A percentile compares a stretch with the other conserved stretches of the same genome.
Conservation (phyloP, 1,140 invertebrate genomes). For the Penaeus vannamei region DNA sequence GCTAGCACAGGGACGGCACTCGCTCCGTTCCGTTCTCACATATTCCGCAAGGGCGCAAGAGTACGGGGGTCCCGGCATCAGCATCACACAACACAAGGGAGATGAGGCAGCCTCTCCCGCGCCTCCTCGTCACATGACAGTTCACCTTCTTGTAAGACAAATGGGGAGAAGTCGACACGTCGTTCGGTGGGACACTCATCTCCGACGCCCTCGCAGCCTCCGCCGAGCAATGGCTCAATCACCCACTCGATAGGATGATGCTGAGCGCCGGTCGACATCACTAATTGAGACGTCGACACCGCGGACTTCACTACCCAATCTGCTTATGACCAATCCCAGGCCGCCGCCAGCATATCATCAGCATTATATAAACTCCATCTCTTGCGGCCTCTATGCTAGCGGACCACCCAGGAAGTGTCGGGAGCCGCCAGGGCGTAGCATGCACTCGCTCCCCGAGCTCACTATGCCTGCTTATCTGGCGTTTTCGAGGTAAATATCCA, state of each 20-base stretch:
- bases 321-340: slow-evolving; percentile 39
- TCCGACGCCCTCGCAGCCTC: slow-evolving; percentile 9
- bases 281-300: slow-evolving; percentile 54
- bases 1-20: too few relatives aligned
- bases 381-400: slow-evolving; percentile 21
- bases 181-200: not conserved
- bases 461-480: not conserved
- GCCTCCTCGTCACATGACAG: not conserved
- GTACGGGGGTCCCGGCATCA: too few relatives aligned
- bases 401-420: slow-evolving; percentile 39
- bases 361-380: slow-evolving; percentile 53
- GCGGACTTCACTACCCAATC: slow-evolving; percentile 55
- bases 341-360: slow-evolving; percentile 49
- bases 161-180: not conserved
- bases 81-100: not conserved
- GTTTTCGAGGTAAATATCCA: slow-evolving; percentile 10
- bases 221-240: slow-evolving; percentile 50
- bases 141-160: not conserved
- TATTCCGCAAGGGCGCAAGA: too few relatives aligned
- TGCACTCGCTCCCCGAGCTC: not conserved
- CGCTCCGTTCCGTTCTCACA: too few relatives aligned
- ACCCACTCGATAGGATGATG: slow-evolving; percentile 48
- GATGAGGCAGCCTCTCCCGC: not conserved
- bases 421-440: slow-evolving; percentile 2
- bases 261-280: slow-evolving; percentile 44